Conservation (phyloP, 2,888 invertebrate species). For the Eristalis arbustorum region DNA sequence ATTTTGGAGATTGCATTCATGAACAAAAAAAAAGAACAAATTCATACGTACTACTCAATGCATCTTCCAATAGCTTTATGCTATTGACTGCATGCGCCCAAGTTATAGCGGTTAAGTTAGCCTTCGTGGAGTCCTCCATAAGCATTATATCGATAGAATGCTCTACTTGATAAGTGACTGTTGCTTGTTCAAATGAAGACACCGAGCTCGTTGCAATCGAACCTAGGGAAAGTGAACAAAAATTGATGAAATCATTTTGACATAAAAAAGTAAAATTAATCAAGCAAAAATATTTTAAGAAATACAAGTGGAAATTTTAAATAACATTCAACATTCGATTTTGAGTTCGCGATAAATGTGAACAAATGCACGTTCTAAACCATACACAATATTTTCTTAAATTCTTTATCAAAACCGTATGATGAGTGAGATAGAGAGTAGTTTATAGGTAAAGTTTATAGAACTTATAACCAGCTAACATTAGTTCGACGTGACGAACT, state of each 20-base stretch:
- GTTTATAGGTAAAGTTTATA: no score
- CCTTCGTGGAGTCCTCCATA: neutral
- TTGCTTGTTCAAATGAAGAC: neutral
- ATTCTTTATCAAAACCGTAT: no score
- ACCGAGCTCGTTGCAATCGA: neutral
- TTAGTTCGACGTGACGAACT: no score
- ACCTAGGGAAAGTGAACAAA: conserved; percentile 1
- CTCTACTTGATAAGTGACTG: conserved; percentile 8
- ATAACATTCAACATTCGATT: no score
- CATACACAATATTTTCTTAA: no score
- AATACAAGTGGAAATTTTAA: neutral
- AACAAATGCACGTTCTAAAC: no score
- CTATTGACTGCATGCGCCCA: conserved; percentile 95
- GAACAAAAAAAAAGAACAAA: neutral
- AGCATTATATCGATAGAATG: neutral
- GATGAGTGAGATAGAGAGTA: no score
- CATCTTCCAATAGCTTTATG: conserved; percentile 83
- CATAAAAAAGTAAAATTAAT: neutral
- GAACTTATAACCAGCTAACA: no score
- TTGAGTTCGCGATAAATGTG: no score
- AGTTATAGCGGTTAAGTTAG: conserved; percentile 86
- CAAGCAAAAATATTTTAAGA: neutral
- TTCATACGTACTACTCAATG: conserved; percentile 82
- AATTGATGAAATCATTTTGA: neutral
- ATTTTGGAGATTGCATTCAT: no score